Evolutionary conservation across 2,888 invertebrate genomes (phyloP).

Genomic region (Synergus itoensis): DNA sequence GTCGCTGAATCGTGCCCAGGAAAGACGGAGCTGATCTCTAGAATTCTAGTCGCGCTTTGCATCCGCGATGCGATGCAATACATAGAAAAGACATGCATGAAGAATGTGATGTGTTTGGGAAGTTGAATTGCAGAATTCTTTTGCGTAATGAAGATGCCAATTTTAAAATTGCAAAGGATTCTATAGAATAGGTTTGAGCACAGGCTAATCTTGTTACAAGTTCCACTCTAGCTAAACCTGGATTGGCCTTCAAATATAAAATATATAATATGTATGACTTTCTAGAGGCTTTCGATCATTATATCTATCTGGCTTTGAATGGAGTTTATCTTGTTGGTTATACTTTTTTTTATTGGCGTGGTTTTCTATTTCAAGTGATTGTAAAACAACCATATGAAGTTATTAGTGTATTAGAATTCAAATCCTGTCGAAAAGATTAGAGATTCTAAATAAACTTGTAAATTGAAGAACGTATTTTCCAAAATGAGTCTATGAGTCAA

Average conservation of each 20-base stretch:
- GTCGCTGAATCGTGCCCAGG: constrained; percentile 18
- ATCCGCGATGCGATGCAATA: background rate
- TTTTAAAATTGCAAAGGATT: constrained; percentile 18
- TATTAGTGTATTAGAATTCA: too few species aligned
- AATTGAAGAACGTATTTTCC: too few species aligned
- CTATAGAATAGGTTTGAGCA: background rate
- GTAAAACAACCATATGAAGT: too few species aligned
- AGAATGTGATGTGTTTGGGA: constrained; percentile 12
- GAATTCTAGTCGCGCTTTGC: constrained; percentile 14
- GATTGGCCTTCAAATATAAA: constrained; percentile 1
- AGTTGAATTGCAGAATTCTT: background rate
- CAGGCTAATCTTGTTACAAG: background rate
- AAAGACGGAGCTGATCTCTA: background rate
- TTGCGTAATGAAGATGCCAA: constrained; percentile 10
- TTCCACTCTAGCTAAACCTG: background rate
- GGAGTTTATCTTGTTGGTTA: background rate
- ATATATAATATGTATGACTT: background rate
- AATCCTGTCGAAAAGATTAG: too few species aligned
- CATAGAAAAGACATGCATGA: background rate
- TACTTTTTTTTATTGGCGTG: background rate
- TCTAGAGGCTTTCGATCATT: constrained; percentile 5
- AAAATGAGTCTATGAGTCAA: constrained; percentile 1
- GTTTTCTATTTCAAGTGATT: background rate
- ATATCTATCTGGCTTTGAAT: background rate
- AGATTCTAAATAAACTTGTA: too few species aligned